Conservation (phyloP, 2,113 vertebrate genomes). For the Salminus brasiliensis region DNA sequence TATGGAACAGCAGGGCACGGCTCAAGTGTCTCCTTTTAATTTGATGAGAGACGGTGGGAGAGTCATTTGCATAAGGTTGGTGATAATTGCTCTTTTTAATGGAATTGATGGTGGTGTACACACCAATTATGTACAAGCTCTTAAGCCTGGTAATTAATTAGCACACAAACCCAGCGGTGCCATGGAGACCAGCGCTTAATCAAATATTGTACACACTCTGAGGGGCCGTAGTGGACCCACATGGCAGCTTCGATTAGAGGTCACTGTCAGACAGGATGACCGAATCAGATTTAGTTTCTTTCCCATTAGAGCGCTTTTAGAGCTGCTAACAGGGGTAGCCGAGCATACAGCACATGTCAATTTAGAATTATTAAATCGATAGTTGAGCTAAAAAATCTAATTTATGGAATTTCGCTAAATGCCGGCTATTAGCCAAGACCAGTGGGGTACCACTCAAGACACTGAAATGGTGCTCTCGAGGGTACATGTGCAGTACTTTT, state of each 20-base stretch:
- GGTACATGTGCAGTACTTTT: no score
- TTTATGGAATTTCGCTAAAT: neutral
- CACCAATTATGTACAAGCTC: constrained; percentile 56
- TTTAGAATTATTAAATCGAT: neutral
- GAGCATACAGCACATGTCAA: neutral
- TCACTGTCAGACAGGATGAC: constrained; percentile 43
- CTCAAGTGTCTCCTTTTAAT: constrained; percentile 47
- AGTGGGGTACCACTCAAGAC: no score
- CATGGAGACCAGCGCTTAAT: constrained; percentile 41
- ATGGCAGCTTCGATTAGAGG: constrained; percentile 51
- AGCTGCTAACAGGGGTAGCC: neutral
- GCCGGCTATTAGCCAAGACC: no score
- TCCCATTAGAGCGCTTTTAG: neutral
- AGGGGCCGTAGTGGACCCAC: constrained; percentile 21
- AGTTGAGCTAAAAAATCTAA: neutral
- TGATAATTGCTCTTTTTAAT: constrained; percentile 59
- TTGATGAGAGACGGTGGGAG: constrained; percentile 34
- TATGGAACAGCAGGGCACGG: constrained; percentile 27
- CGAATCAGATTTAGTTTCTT: constrained; percentile 18
- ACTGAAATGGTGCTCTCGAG: no score
- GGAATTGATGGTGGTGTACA: constrained; percentile 57
- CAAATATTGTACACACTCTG: constrained; percentile 46
- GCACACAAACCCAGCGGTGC: constrained; percentile 46
- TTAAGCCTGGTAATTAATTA: constrained; percentile 59
- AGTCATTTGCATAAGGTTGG: constrained; percentile 48